Evolutionary conservation across 2,797 vertebrate species (phyloP), one percentile per base, ranked within the genome.

Genomic region (Cynodonichthys magdalenae): DNA sequence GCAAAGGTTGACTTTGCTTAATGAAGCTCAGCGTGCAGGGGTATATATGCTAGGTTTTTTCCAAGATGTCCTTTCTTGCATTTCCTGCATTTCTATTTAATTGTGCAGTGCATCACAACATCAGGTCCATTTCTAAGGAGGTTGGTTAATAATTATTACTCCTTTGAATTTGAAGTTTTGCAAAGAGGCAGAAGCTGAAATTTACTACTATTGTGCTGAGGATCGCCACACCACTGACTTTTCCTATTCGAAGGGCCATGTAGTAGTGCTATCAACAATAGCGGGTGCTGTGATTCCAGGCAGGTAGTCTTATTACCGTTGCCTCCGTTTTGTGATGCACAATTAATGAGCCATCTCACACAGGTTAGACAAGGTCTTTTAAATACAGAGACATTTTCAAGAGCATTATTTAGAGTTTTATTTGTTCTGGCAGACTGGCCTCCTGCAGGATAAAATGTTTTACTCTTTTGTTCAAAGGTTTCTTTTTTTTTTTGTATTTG

Each of bases 321-420:
- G 69, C 55, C 53, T 59, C 65, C 58, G 74, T 66, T 80, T 83
- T 74, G 77, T 83, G 81, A 85, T 87, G 72, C 66, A 85, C 80
- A 88, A 84, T 86, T 91, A 88, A 87, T 86, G 76, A 88, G 79
- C 71, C 71, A 63, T 84, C 74, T 66, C 68, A 71, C 71, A 70
- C 58, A 34, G 46, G 61, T 71, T 75, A 64, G 73, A 74, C 60
- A 56, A 71, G 44, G 48, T 56, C 71, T 77, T 82, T 76, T 72
- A 72, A 84, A 81, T 66, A 66, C 61, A 36, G 42, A 42, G 58
- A 34, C 68, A 56, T 52, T 61, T 81, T 79, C 49, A 78, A 76
- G 36, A 79, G 57, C 44, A 65, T 55, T 55, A 64, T 57, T 74
- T 59, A 55, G 59, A 72, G 68, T 79, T 27, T 66, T 49, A 53